These are phyloP conservation scores for Callimorpha dominula DNA, from an alignment of 2,888 invertebrate genomes.

Conservation along the genomic window DNA sequence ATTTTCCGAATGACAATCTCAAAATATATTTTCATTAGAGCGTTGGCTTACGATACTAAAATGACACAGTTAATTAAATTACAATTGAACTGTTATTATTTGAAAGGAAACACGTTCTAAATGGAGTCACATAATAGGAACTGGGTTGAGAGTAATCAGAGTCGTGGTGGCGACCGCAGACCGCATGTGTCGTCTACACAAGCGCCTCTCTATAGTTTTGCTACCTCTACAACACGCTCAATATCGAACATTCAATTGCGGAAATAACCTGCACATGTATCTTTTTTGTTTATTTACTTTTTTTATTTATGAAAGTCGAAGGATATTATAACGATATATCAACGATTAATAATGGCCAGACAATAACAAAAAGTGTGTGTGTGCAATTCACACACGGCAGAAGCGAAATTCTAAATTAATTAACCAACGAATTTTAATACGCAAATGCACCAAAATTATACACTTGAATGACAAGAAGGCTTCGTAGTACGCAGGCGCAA, in stretches of 20 bases:
- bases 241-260: neutral
- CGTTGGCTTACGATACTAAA: neutral
- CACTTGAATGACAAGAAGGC: no score
- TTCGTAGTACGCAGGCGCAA: no score
- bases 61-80: conserved; percentile 20
- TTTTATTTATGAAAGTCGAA: neutral
- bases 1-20: neutral
- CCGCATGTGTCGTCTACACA: conserved; percentile 60
- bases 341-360: no score
- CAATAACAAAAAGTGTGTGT: no score
- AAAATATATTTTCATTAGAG: neutral
- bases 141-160: conserved; percentile 65
- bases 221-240: conserved; percentile 47
- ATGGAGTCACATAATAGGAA: conserved; percentile 56
- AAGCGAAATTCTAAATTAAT: no score
- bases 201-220: conserved; percentile 52
- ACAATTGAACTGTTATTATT: conserved; percentile 51
- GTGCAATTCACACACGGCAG: no score
- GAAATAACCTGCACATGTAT: neutral
- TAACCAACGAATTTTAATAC: no score
- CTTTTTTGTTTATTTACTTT: neutral
- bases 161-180: conserved; percentile 60
- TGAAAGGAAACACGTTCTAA: conserved; percentile 43
- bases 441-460: no score
- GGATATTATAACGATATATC: neutral